Evolutionary conservation across 2,797 vertebrate species (phyloP).

Genomic region (Chloroceryle inda): DNA sequence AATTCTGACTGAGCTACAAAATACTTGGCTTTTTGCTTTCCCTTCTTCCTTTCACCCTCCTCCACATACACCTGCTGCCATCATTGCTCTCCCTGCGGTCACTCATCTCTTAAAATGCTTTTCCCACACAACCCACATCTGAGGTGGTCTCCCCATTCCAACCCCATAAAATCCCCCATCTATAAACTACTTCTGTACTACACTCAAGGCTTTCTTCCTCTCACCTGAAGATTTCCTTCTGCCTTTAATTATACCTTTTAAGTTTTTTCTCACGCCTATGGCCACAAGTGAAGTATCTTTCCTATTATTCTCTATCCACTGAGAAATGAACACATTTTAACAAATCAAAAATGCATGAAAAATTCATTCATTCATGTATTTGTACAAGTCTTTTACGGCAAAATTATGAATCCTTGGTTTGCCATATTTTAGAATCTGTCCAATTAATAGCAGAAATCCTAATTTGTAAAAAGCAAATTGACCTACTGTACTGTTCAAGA

Average conservation of each 20-base stretch:
- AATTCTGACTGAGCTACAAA: neutral
- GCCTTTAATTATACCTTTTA: neutral
- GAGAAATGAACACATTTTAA: constrained; percentile 39
- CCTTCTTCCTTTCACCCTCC: neutral
- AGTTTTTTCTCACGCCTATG: neutral
- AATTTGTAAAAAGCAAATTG: constrained; percentile 55
- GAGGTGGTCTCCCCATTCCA: neutral
- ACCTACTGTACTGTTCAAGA: constrained; percentile 23
- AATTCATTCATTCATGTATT: constrained; percentile 67
- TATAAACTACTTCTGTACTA: neutral
- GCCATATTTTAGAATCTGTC: constrained; percentile 34
- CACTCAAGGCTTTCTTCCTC: neutral
- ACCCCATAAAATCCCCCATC: rapidly evolving
- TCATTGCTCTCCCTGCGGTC: rapidly evolving
- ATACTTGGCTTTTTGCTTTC: neutral
- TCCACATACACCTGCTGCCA: no score
- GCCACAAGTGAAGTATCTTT: neutral
- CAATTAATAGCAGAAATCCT: constrained; percentile 43
- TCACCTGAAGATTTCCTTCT: neutral
- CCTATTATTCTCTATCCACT: constrained; percentile 1
- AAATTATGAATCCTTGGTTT: constrained; percentile 38
- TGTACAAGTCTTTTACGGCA: constrained; percentile 53
- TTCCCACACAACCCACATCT: neutral
- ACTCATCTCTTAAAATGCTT: neutral
- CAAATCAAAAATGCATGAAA: constrained; percentile 59